Evolutionary conservation across 2,113 vertebrate species (phyloP).

Genomic region (Uropsilus gracilis): DNA sequence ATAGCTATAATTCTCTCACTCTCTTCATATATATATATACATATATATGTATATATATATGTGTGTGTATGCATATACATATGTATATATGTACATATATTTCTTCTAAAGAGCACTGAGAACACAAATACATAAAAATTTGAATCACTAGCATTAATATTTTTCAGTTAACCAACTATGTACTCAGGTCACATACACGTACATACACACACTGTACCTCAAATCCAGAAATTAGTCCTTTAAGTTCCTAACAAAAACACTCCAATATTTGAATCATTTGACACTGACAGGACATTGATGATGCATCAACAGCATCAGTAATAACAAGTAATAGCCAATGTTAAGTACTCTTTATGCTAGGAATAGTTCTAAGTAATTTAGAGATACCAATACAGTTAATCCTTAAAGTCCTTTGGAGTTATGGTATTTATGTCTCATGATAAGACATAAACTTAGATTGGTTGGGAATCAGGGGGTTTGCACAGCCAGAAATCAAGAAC

Average conservation of each 20-base stretch:
- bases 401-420: not conserved
- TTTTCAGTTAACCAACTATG: not conserved
- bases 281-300: not conserved
- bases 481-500: not conserved
- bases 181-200: not conserved
- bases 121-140: not conserved
- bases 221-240: not conserved
- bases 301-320: not conserved
- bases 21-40: no score
- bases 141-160: not conserved
- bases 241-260: not conserved
- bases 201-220: not conserved
- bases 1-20: no score
- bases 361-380: not conserved
- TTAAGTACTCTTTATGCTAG: not conserved
- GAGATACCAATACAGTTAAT: not conserved
- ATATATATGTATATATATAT: no score
- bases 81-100: no score
- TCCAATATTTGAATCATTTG: not conserved
- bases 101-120: not conserved
- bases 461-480: not conserved
- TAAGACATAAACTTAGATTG: slow-evolving; percentile 2
- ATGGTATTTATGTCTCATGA: not conserved
- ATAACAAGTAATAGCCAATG: not conserved
- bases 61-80: no score